Evolutionary conservation across 1,140 invertebrate species (phyloP), one percentile per base, ranked within the genome.

Genomic region (Pogonus chalceus): DNA sequence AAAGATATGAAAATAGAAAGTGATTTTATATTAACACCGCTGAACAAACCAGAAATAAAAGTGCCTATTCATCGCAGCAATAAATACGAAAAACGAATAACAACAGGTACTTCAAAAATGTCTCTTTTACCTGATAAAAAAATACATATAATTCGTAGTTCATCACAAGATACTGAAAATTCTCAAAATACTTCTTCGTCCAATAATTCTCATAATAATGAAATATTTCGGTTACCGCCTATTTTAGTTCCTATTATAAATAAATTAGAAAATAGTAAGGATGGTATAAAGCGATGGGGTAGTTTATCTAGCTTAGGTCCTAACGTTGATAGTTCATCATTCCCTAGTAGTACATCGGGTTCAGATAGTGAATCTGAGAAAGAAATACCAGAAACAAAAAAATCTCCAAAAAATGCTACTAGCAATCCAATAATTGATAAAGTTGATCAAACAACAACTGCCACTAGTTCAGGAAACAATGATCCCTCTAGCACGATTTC

Each of bases 301-400:
- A 80, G 71, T 65, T 65, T 78, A 22, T 83, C 81, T 0, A 84
- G 82, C 56, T 69, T 82, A 18, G 81, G 81, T 24, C 81, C 80
- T 18, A 76, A 82, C 55, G 70, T 82, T 7, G 80, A 85, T 68
- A 83, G 81, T 50, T 81, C 80, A 74, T 80, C 26, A 82, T 80
- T 60, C 83, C 80, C 3, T 55, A 65, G 51, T 22, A 60, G 56
- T 23, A 60, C 56, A 43, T 57, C 52, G 49, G 39, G 37, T 24
- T 78, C 77, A 12, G 72, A 78, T 43, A 80, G 77, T 59, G 80
- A 76, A 2, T 72, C 70, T 56, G 79, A 79, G 23, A 76, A 73
- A 59, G 77, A 78, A 54, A 72, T 76, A 26, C 58, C 59, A 35
- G 69, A 71, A 52, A 63, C 59, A n/a, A 67, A 61, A 31, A 73